Evolutionary conservation across 2,888 invertebrate species (phyloP), one percentile per base, ranked within the genome.

Genomic region (Melanostoma mellinum): DNA sequence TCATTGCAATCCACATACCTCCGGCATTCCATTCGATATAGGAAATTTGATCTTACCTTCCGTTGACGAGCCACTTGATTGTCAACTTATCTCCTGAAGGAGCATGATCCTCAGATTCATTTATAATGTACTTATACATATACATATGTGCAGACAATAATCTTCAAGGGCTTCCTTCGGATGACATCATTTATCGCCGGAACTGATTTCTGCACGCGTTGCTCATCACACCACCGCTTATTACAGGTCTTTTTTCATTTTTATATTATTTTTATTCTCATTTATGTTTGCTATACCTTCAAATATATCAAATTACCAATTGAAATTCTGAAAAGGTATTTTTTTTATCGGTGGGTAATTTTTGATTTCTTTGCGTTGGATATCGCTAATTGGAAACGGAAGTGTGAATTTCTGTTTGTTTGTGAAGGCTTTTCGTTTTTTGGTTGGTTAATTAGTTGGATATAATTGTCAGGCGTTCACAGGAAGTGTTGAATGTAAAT

Each of bases 161-260:
- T 61, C 61, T 68, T 76, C 52, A 72, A 53, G 36, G 82, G 78
- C 78, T 82, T 82, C 82, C 63, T 69, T 73, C 69, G 73, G 73
- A 78, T 82, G 82, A 78, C 78, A 78, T 82, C 78, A 78, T 53
- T 82, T 68, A 68, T 69, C 78, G 56, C 73, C 78, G 82, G 82
- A 78, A 82, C 82, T 82, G 78, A 82, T 78, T 82, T 82, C 63
- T 82, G 53, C 58, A 44, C 69, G 67, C 77, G 63, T 38, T 58
- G 42, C 55, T 52, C 60, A 76, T 67, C 35, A 40, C 55, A 63
- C 33, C 20, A 32, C 9, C 35, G 32, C 20, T 58, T 52, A 44
- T 74, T 63, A 58, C 8, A 60, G 20, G 38, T 63, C 42, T 8
- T 48, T 61, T 56, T 55, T 60, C 50, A 38, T 50, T 46, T 32